phyloP scores from a whole-genome alignment of 2,888 invertebrate species.

The Heliconius ismenius region DNA sequence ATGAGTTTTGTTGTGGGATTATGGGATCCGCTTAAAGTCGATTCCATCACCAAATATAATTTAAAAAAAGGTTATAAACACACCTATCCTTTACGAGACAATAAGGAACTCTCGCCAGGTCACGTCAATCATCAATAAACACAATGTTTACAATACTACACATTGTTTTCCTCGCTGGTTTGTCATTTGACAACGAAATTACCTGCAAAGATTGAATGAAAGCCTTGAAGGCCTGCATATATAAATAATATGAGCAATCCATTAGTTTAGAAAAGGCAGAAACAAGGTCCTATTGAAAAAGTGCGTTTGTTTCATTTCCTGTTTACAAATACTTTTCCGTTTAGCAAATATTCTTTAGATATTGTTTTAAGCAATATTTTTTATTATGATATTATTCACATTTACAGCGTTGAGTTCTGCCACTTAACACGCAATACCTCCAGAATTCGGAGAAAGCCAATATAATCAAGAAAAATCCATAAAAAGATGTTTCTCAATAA shows the following conservation, averaged over 20 bases:
- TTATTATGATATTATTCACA: too few relatives aligned
- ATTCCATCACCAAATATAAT: too few relatives aligned
- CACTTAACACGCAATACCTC: too few relatives aligned
- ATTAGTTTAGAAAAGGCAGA: conserved; percentile 5
- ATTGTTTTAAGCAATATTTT: neutral
- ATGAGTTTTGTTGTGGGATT: too few relatives aligned
- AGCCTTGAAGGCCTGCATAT: conserved; percentile 55
- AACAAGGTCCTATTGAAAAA: conserved; percentile 18
- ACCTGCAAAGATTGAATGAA: conserved; percentile 51
- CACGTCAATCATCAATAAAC: conserved; percentile 56
- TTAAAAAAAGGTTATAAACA: neutral
- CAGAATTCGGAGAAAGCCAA: too few relatives aligned
- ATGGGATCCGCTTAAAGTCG: too few relatives aligned
- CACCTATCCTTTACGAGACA: conserved; percentile 17
- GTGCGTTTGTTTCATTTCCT: conserved; percentile 6
- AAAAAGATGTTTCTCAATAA: too few relatives aligned
- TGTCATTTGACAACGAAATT: conserved; percentile 60
- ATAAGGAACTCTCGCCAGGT: conserved; percentile 54
- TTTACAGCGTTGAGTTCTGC: too few relatives aligned
- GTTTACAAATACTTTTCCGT: conserved; percentile 12
- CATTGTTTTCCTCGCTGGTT: conserved; percentile 61
- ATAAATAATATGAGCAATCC: conserved; percentile 9
- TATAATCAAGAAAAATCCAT: too few relatives aligned
- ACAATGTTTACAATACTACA: conserved; percentile 53
- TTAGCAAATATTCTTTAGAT: neutral